A percentile compares a stretch with the other conserved stretches of the same genome.
Conservation (phyloP, 2,888 invertebrate species). For the Acrobasis suavella region DNA sequence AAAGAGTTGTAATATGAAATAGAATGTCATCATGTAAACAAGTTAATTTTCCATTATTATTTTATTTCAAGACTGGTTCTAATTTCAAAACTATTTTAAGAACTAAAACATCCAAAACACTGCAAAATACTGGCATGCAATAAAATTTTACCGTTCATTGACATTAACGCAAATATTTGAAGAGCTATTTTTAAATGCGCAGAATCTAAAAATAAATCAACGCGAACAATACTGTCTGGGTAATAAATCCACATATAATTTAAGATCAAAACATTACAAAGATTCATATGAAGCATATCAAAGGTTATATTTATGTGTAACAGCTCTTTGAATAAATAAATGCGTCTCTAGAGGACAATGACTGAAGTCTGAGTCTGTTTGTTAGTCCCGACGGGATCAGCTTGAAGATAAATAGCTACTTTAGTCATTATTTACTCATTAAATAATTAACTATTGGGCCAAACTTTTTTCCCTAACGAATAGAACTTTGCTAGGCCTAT, state of each 20-base stretch:
- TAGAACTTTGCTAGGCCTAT: not conserved
- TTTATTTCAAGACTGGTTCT: no score
- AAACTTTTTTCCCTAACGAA: no score
- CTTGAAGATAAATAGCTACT: constrained; percentile 11
- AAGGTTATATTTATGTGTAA: constrained; percentile 19
- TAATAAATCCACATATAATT: constrained; percentile 1
- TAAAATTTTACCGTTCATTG: not conserved
- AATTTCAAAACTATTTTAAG: no score
- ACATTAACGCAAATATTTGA: not conserved
- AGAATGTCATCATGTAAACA: not conserved
- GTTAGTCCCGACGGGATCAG: constrained; percentile 9
- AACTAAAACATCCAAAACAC: no score
- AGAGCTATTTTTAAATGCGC: not conserved
- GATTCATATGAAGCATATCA: constrained; percentile 14
- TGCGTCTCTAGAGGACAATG: constrained; percentile 21
- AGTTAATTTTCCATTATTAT: no score
- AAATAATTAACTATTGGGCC: not conserved
- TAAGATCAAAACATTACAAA: constrained; percentile 1
- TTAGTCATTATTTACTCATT: constrained; percentile 5
- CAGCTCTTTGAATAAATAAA: constrained; percentile 23
- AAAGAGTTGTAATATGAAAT: not conserved
- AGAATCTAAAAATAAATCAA: not conserved
- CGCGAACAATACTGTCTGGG: not conserved
- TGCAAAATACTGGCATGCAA: no score
- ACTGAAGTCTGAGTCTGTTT: constrained; percentile 21